These are phyloP conservation scores for Pogoniulus pusillus DNA, from an alignment of 2,797 vertebrate species.

Conservation along the genomic window DNA sequence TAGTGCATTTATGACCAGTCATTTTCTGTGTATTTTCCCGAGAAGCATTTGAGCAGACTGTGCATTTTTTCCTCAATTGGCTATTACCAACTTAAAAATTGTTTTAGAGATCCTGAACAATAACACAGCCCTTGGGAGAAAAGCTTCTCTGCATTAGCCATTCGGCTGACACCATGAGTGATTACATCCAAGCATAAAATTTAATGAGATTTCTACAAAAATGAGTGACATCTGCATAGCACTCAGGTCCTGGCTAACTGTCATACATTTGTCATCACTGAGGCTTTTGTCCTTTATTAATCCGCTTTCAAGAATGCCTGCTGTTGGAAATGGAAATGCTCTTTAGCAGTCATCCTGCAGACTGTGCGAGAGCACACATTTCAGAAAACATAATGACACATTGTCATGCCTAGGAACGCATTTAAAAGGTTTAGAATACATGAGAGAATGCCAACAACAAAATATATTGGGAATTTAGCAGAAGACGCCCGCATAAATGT, in stretches of 20 bases:
- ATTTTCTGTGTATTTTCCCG: conserved; percentile 37
- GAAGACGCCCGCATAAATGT: neutral
- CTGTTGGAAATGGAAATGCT: conserved; percentile 45
- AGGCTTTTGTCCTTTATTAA: conserved; percentile 57
- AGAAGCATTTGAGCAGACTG: conserved; percentile 26
- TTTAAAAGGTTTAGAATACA: conserved; percentile 31
- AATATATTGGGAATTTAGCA: conserved; percentile 14
- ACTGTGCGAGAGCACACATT: neutral
- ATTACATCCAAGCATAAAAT: conserved; percentile 55
- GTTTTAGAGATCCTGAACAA: conserved; percentile 48
- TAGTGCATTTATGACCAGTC: neutral
- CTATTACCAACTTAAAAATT: conserved; percentile 55
- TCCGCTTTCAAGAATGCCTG: conserved; percentile 45
- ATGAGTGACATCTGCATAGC: conserved; percentile 62
- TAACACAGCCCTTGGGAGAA: conserved; percentile 13
- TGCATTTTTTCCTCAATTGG: conserved; percentile 29
- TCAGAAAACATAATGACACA: conserved; percentile 28
- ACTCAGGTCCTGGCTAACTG: conserved; percentile 41
- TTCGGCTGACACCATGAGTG: conserved; percentile 60
- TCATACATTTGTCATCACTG: conserved; percentile 55
- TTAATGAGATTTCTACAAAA: conserved; percentile 65
- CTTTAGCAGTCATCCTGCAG: conserved; percentile 39
- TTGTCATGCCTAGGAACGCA: conserved; percentile 13
- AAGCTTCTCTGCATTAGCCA: conserved; percentile 29
- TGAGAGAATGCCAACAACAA: neutral